Conservation (phyloP, 2,113 vertebrate species). For the Psilopogon haemacephalus region DNA sequence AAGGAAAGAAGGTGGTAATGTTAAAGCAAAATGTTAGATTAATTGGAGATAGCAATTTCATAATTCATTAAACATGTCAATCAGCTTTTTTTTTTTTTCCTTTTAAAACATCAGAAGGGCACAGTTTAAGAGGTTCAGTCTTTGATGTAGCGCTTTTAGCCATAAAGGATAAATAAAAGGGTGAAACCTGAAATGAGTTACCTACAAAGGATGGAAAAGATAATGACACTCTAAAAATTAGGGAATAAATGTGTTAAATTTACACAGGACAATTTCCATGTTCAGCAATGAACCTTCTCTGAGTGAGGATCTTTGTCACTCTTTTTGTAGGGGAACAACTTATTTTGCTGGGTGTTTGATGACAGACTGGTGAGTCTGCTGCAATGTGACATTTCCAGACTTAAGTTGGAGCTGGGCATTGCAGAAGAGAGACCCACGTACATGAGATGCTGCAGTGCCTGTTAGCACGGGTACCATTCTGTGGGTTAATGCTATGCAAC, state of each 20-base stretch:
- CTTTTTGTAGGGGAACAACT: background rate
- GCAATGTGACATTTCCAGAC: background rate
- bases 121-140: background rate
- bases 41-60: background rate
- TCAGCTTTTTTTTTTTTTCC: background rate
- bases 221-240: background rate
- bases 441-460: background rate
- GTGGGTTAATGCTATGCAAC: accelerated
- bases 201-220: background rate
- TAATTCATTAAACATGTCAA: background rate
- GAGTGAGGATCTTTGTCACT: background rate
- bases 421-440: background rate
- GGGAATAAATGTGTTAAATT: background rate
- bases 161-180: background rate
- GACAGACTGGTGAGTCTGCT: background rate
- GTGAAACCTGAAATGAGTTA: background rate
- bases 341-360: background rate
- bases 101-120: background rate
- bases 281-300: background rate
- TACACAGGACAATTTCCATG: background rate
- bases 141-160: background rate
- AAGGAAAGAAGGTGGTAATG: background rate
- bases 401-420: background rate
- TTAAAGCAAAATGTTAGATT: background rate
- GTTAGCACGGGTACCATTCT: accelerated